Percentiles rank a stretch among this genome's conserved stretches.
Evolutionary conservation across 2,113 vertebrate species (phyloP).

Genomic region (Lethenteron camtschaticum): DNA sequence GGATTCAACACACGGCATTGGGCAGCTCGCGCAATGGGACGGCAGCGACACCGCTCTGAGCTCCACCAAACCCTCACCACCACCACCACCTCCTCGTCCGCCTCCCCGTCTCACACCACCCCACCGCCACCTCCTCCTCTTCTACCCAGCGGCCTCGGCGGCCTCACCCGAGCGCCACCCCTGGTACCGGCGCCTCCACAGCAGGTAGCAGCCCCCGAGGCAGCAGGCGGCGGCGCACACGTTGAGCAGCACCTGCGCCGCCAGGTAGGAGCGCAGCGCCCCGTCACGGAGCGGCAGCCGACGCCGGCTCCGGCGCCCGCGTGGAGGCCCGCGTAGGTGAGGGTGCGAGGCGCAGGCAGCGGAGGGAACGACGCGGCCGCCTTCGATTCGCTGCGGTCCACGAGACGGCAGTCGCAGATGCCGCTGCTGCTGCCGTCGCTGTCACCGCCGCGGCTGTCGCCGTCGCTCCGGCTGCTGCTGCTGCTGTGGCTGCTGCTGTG

Average conservation of each 20-base stretch:
- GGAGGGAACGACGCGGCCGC: neutral
- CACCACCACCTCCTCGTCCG: too few relatives aligned
- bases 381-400: too few relatives aligned
- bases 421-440: neutral
- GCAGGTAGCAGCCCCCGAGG: slow-evolving; percentile 3
- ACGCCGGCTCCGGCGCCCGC: neutral
- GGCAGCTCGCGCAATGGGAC: too few relatives aligned
- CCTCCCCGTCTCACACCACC: too few relatives aligned
- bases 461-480: too few relatives aligned
- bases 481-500: too few relatives aligned
- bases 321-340: neutral
- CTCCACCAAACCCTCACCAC: too few relatives aligned
- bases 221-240: neutral
- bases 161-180: neutral
- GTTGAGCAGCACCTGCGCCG: neutral
- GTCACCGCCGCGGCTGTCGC: too few relatives aligned
- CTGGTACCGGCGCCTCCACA: neutral
- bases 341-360: neutral
- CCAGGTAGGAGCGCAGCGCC: neutral
- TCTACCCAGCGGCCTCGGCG: neutral
- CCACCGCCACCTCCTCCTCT: too few relatives aligned
- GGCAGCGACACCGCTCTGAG: too few relatives aligned
- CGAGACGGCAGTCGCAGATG: neutral
- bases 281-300: neutral
- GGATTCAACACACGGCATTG: too few relatives aligned